Evolutionary conservation across 2,113 vertebrate genomes (phyloP).

Genomic region (Talpa occidentalis): DNA sequence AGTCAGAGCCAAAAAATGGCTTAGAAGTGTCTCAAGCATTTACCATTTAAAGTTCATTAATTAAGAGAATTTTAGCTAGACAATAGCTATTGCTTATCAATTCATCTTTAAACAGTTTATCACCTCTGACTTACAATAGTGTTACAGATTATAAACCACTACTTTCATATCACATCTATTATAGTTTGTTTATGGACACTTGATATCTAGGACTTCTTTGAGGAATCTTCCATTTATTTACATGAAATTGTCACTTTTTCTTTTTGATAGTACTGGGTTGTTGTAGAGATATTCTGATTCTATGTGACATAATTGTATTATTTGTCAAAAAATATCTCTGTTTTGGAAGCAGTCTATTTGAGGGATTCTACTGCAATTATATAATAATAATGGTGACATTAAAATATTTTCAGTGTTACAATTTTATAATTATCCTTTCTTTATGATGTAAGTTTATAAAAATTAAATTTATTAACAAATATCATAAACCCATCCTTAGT

Average conservation of each 20-base stretch:
- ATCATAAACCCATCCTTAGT: neutral
- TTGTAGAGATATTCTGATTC: neutral
- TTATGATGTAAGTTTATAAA: neutral
- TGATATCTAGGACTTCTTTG: neutral
- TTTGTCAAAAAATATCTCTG: neutral
- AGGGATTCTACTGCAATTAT: neutral
- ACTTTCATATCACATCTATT: neutral
- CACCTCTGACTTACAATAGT: neutral
- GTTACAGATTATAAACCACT: neutral
- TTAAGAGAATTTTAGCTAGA: neutral
- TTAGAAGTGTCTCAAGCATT: neutral
- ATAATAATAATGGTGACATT: neutral
- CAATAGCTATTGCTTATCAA: neutral
- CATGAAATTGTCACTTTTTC: neutral
- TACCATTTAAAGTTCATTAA: neutral
- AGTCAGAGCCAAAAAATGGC: neutral
- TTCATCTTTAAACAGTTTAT: neutral
- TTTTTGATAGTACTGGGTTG: neutral
- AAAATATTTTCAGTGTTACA: neutral
- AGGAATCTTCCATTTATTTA: neutral
- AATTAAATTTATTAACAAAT: neutral
- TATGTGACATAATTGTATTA: neutral
- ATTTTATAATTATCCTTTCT: neutral
- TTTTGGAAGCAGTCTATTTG: neutral
- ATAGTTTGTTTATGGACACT: neutral